Evolutionary conservation across 2,888 invertebrate genomes (phyloP).

Genomic region (Andrena minutula): DNA sequence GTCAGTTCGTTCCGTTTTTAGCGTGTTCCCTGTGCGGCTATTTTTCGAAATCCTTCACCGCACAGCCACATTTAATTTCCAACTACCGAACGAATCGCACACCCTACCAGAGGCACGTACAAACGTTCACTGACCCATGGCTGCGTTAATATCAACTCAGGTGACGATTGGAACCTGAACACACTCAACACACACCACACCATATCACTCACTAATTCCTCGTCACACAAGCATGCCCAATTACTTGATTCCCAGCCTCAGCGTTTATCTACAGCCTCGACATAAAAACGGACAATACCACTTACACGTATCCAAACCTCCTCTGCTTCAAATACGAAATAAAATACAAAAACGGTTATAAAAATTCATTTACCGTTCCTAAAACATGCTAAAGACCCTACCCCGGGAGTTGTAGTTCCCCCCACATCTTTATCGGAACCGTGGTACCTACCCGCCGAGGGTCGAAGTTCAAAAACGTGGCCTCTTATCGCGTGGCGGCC

Average conservation of each 20-base stretch:
- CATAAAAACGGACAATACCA: too few relatives aligned
- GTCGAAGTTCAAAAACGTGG: constrained; percentile 56
- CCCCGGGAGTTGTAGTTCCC: background rate
- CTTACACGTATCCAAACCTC: too few relatives aligned
- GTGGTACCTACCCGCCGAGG: constrained; percentile 19
- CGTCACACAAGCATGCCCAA: too few relatives aligned
- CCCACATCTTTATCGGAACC: constrained; percentile 26
- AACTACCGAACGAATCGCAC: too few relatives aligned
- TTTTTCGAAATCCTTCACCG: too few relatives aligned
- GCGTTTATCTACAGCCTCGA: too few relatives aligned
- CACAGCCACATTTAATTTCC: too few relatives aligned
- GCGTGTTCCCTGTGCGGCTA: too few relatives aligned
- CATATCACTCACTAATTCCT: too few relatives aligned
- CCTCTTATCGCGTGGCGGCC: constrained; percentile 36
- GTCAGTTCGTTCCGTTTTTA: background rate
- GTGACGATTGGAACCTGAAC: constrained; percentile 11
- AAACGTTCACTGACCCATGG: too few relatives aligned
- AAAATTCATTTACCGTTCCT: background rate
- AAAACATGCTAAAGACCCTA: background rate
- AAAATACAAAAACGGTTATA: background rate
- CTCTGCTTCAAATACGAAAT: background rate
- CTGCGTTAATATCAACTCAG: background rate
- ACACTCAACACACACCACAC: background rate
- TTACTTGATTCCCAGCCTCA: too few relatives aligned
- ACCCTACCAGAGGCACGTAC: too few relatives aligned